Base-by-base conservation (phyloP, 1,140 invertebrate genomes). In the Rhopalosiphum padi region DNA sequence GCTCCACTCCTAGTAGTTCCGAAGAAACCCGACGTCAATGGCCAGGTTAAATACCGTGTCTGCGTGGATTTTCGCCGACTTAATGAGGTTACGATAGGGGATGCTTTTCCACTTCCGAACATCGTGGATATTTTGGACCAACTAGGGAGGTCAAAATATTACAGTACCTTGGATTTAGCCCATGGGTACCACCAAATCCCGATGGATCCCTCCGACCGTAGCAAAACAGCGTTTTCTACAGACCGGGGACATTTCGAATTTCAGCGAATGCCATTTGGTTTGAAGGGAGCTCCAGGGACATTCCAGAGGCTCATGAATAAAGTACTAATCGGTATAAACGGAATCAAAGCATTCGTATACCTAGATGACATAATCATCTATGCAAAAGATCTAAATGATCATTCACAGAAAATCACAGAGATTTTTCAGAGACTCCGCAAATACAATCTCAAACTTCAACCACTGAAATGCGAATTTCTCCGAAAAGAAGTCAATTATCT, bases 91-190 rank as follows among this genome's bases (percentile, higher is more conserved):
- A 82, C n/a, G 4, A 37, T 82, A 82, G 35, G 77, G 6, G 15
- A 82, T 37, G 18, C 77, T 18, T 82, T 35, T 6, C 35, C 77
- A 18, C 77, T 82, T 22, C 77, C n/a, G 3, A 82, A 82, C 18
- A 82, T 96, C 25, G 94, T 95, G 9, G 95, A 96, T 35, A 95
- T 95, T 43, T 92, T 95, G 90, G 95, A 96, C 94, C 94, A 95
- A 55, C 91, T 96, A n/a, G 95, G 95, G 9, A 95, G 95, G 35
- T 94, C 95, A 68, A 95, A 94, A 88, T 96, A 95, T 37, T 37
- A 82, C 35, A 82, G n/a, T 55, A 55, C 53, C 23, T 25, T 55
- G 23, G 53, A 55, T 35, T 35, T 82, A 8, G n/a, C n/a, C 0
- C 68, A 82, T 82, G n/a, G 68, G 30, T 35, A 82, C 5, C 68